Conservation (phyloP, 1,140 invertebrate species). For the Papilio polyxenes region DNA sequence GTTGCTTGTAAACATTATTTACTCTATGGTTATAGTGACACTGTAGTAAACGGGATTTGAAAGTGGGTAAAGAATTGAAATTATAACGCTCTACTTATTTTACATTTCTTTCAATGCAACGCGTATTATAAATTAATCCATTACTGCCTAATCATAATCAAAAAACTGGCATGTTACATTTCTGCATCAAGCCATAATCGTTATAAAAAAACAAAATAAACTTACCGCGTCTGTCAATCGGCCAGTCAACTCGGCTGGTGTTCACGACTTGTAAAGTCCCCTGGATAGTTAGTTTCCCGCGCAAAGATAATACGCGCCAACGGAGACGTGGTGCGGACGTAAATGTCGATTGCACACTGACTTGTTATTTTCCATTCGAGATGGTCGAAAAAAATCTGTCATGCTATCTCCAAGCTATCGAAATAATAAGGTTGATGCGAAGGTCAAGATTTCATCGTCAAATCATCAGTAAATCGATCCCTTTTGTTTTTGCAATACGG, state of each 20-base stretch:
- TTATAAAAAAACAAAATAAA: conserved; percentile 37
- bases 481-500: background rate
- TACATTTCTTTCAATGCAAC: background rate
- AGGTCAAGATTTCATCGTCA: conserved; percentile 35
- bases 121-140: background rate
- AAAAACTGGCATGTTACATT: conserved; percentile 14
- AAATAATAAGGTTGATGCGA: conserved; percentile 35
- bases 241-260: conserved; percentile 40
- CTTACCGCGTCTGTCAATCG: conserved; percentile 41
- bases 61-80: conserved; percentile 33
- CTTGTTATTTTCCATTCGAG: conserved; percentile 44
- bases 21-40: background rate
- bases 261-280: conserved; percentile 37
- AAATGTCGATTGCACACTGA: conserved; percentile 43
- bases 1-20: conserved; percentile 1
- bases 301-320: conserved; percentile 26
- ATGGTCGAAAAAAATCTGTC: conserved; percentile 43
- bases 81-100: conserved; percentile 29
- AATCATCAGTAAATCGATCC: conserved; percentile 27
- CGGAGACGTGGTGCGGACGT: conserved; percentile 41
- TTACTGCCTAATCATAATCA: too few relatives aligned
- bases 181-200: conserved; percentile 24
- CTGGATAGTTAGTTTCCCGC: conserved; percentile 38
- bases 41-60: conserved; percentile 7
- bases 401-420: conserved; percentile 40